Evolutionary conservation across 2,797 vertebrate genomes (phyloP), one percentile per base, ranked within the genome.

Genomic region (Meda fulgida): DNA sequence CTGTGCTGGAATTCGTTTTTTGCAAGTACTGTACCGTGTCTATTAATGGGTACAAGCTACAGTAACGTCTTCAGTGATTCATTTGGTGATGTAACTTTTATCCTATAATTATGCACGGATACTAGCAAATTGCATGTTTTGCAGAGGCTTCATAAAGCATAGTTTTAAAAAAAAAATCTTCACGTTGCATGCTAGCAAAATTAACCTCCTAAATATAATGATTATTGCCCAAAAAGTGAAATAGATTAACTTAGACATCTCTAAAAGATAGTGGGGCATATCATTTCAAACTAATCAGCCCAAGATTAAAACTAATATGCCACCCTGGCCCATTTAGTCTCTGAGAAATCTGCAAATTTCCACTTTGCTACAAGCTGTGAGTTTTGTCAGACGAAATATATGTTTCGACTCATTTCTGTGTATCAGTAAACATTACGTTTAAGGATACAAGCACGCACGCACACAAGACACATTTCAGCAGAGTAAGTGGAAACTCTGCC

Each of bases 401-500:
- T 84, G 72, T 77, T 83, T 83, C 2, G 36, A 84, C 38, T 69
- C 63, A 77, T 55, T 77, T 70, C 36, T 58, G 31, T 58, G 48
- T 78, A 78, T 84, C 65, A 46, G 65, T 84, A 84, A 78, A 84
- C 51, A 71, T 36, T 23, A 34, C 29, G 16, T 78, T 84, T 84
- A 78, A 84, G 67, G 70, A 83, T 65, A 75, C 53, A 72, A 63
- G 58, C 69, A 19, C 43, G 10, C 23, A 73, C n/a, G 21, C 36
- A 31, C 53, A 21, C 51, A 40, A 53, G 60, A 83, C 66, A 78
- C 51, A 78, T 84, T 78, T 77, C 38, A 78, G 66, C n/a, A 26
- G 51, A 78, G 66, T 78, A 60, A 63, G 75, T 70, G 76, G 51
- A 78, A 84, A 84, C 75, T 78, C 73, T 78, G 82, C 73, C 73